Percentiles rank a stretch among this genome's conserved stretches.
Conservation (phyloP, 2,888 invertebrate species). For the Dryococelus australis region DNA sequence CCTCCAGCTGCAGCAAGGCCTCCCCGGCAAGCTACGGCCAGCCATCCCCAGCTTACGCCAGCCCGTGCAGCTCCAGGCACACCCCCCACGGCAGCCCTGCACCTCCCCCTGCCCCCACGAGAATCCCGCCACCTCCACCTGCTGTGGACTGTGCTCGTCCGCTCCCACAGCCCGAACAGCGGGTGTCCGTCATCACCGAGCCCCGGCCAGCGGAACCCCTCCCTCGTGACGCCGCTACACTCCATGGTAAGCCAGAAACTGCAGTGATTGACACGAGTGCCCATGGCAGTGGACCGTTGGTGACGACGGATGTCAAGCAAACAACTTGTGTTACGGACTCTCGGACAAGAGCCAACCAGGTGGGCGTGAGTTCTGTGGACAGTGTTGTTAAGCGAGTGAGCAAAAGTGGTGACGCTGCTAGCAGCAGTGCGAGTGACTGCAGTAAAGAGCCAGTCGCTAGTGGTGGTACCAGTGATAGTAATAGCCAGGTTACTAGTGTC, state of each 20-base stretch:
- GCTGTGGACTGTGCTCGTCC: slow-evolving; percentile 33
- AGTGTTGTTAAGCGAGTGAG: background rate
- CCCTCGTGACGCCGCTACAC: background rate
- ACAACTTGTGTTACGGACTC: background rate
- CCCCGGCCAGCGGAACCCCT: slow-evolving; percentile 42
- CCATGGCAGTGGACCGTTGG: background rate
- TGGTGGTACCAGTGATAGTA: background rate
- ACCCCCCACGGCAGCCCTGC: slow-evolving; percentile 61
- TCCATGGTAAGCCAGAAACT: background rate
- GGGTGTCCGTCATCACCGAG: slow-evolving; percentile 56
- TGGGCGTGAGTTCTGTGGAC: background rate
- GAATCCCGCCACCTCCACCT: slow-evolving; percentile 49
- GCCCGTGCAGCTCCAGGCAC: slow-evolving; percentile 60
- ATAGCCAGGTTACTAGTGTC: background rate
- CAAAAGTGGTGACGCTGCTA: background rate
- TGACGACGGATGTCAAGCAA: background rate
- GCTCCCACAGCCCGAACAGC: slow-evolving; percentile 43
- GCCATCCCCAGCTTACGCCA: slow-evolving; percentile 61
- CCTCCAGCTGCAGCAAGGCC: slow-evolving; percentile 61
- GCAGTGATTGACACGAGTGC: background rate
- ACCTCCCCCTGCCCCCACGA: slow-evolving; percentile 63
- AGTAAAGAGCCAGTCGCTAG: background rate
- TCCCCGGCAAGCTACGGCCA: slow-evolving; percentile 65
- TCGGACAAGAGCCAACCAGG: background rate
- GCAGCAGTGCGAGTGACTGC: background rate